Evolutionary conservation across 2,113 vertebrate species (phyloP).

Genomic region (Dolichallabes microphthalmus): DNA sequence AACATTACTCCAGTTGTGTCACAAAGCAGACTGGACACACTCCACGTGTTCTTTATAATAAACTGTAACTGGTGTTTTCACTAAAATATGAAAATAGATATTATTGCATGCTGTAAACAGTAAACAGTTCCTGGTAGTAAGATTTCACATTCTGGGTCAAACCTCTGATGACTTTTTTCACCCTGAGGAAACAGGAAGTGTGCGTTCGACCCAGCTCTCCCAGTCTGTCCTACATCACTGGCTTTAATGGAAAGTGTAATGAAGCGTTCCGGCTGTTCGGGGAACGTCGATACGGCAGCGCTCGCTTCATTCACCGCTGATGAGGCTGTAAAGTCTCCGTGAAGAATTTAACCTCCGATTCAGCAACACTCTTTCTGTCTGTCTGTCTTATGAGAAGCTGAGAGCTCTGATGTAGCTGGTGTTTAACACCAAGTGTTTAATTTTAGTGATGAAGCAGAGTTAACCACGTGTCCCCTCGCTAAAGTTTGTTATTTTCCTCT

Average conservation of each 20-base stretch:
- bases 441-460: not conserved
- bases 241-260: slow-evolving; percentile 60
- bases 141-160: not conserved
- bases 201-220: slow-evolving; percentile 2
- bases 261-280: slow-evolving; percentile 46
- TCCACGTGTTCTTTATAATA: too few species aligned
- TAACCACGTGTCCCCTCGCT: too few species aligned
- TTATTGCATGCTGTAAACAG: too few species aligned
- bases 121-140: not conserved
- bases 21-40: not conserved
- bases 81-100: too few species aligned
- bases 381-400: not conserved
- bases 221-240: slow-evolving; percentile 39
- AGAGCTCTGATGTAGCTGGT: not conserved
- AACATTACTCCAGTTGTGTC: not conserved
- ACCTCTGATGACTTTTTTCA: not conserved
- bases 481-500: too few species aligned
- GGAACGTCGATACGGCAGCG: slow-evolving; percentile 46
- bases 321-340: not conserved
- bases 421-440: not conserved
- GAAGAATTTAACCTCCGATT: not conserved
- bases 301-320: not conserved
- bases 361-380: not conserved
- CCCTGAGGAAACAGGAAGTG: not conserved
- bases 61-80: too few species aligned